These are phyloP conservation scores for Percopsis transmontana DNA, from an alignment of 2,113 vertebrate genomes.

Conservation along the genomic window DNA sequence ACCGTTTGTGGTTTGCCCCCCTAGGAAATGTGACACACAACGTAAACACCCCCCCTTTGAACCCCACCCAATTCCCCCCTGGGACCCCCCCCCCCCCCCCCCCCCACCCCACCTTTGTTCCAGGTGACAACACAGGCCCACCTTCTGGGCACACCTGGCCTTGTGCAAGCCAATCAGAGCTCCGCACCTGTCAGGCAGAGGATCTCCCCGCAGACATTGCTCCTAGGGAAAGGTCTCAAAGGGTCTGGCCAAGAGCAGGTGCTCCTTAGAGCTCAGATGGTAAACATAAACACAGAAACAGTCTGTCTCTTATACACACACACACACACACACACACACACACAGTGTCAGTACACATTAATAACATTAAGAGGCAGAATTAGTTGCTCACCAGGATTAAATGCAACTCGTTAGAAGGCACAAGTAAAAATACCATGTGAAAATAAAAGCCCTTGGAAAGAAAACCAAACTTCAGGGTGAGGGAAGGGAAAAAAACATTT, in stretches of 20 bases:
- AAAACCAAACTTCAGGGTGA: too few relatives aligned
- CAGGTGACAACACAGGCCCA: constrained; percentile 65
- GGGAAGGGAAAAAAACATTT: too few relatives aligned
- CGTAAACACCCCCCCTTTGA: neutral
- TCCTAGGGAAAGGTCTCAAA: constrained; percentile 74
- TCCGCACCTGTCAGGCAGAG: constrained; percentile 55
- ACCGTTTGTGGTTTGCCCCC: neutral
- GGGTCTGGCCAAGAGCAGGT: constrained; percentile 75
- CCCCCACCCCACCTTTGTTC: neutral
- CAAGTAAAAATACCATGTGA: too few relatives aligned
- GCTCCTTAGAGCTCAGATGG: constrained; percentile 80
- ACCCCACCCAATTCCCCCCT: neutral
- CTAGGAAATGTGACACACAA: neutral
- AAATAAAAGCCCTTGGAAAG: too few relatives aligned
- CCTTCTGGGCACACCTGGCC: constrained; percentile 57
- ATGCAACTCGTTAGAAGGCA: too few relatives aligned
- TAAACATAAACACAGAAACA: constrained; percentile 47
- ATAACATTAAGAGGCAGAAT: neutral
- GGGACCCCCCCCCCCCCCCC: neutral
- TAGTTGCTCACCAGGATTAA: too few relatives aligned
- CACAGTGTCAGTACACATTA: neutral
- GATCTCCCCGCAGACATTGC: constrained; percentile 74
- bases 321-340: neutral
- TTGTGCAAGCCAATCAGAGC: constrained; percentile 66
- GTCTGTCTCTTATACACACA: neutral